Base-by-base conservation (phyloP, 2,888 invertebrate genomes). In the Epinotia bilunana region DNA sequence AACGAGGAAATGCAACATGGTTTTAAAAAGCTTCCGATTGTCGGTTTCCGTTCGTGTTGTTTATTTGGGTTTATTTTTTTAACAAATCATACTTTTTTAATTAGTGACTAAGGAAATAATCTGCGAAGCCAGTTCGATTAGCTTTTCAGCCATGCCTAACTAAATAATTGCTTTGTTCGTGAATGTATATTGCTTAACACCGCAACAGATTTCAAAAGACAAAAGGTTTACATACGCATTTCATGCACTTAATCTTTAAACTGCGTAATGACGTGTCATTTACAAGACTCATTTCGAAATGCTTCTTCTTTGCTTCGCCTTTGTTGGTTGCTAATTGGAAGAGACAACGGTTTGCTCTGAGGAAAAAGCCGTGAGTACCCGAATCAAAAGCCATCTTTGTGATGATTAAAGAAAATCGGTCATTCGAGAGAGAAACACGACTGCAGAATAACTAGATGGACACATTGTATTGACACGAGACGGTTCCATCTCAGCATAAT, bases 1-100 rank as follows among this genome's bases (percentile, higher is more conserved):
- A 84, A 85, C 79, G 79, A 83, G 86, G 84, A 86, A 83, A 81
- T 79, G 82, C 80, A 80, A 81, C 80, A 80, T 78, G 75, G 62
- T 77, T 82, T 84, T 83, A 84, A 84, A 86, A 84, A 83, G 86
- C 84, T 85, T 85, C 86, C 85, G 83, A 81, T 80, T 78, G 78
- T 79, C 74, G 63, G 82, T 80, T 84, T 84, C 86, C 84, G 83
- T 73, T 69, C 67, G 76, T 72, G 78, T 80, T 83, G 74, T 78
- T 76, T 77, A 79, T 77, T 79, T 77, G 77, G 82, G 73, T 79
- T 80, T 83, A 13, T 55, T n/a, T 28, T 83, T 80, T 81, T 79
- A 74, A 77, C 76, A 76, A 77, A 70, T 43, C 53, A 43, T 49
- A 20, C 20, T 57, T 28, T 18, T 2, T n/a, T 55, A 18, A 55